phyloP scores from a whole-genome alignment of 2,888 invertebrate species.

The Cerceris rybyensis region DNA sequence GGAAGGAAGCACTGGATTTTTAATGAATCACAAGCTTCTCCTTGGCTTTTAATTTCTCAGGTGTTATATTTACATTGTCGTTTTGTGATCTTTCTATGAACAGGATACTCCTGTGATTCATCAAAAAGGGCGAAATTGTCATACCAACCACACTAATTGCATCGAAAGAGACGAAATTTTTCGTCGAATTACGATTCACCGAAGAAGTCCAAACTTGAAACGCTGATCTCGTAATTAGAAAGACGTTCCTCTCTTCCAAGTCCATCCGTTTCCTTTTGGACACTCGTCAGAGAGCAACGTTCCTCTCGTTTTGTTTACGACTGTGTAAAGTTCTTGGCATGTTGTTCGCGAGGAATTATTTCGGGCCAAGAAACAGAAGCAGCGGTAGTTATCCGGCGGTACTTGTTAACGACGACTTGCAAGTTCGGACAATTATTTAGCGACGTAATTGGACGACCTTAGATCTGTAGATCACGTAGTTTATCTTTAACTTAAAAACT shows the following conservation, averaged over 20 bases:
- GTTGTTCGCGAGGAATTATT: slow-evolving; percentile 59
- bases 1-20: not conserved
- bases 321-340: slow-evolving; percentile 54
- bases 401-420: slow-evolving; percentile 66
- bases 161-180: too few species aligned
- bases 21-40: not conserved
- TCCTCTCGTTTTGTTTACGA: slow-evolving; percentile 52
- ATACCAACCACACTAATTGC: too few species aligned
- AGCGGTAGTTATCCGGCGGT: slow-evolving; percentile 59
- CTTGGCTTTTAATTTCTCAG: not conserved
- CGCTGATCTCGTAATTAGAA: slow-evolving; percentile 24
- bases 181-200: too few species aligned
- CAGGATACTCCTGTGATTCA: too few species aligned
- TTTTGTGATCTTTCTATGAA: too few species aligned
- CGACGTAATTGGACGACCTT: slow-evolving; percentile 63
- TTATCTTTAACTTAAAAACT: slow-evolving; percentile 49
- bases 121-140: too few species aligned
- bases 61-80: not conserved
- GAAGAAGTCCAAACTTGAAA: too few species aligned
- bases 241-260: slow-evolving; percentile 17
- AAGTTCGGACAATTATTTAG: slow-evolving; percentile 69
- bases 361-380: slow-evolving; percentile 65
- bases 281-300: slow-evolving; percentile 34
- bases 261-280: slow-evolving; percentile 31
- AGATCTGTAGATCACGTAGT: slow-evolving; percentile 50